A percentile compares a stretch with the other conserved stretches of the same genome.
Conservation (phyloP, 30 jellyfish, hydroid and myxozoan species). For the Hydractinia symbiolongicarpus region DNA sequence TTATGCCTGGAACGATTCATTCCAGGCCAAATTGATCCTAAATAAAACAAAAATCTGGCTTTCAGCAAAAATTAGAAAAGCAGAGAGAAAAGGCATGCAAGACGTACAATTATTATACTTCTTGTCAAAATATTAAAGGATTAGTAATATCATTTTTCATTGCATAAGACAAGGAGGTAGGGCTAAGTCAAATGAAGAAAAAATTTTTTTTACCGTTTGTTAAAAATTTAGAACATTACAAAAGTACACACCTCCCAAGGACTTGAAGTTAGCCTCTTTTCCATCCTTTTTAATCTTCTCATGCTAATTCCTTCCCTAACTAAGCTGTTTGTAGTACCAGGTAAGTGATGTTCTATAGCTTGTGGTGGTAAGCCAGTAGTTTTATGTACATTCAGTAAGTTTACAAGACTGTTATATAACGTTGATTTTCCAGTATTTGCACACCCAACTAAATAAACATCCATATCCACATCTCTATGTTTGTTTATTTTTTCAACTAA, state of each 20-base stretch:
- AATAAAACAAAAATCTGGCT: no score
- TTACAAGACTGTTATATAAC: constrained; percentile 57
- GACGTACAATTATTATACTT: no score
- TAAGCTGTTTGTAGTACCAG: constrained; percentile 66
- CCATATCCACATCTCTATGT: constrained; percentile 66
- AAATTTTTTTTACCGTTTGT: neutral
- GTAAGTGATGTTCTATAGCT: constrained; percentile 62
- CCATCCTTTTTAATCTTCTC: constrained; percentile 54
- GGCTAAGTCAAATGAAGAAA: neutral
- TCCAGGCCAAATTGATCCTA: no score
- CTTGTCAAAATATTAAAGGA: no score
- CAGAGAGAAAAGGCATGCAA: no score
- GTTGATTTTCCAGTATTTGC: constrained; percentile 80
- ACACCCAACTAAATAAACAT: constrained; percentile 70
- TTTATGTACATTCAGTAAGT: constrained; percentile 49
- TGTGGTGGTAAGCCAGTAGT: constrained; percentile 63
- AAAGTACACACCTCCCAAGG: constrained; percentile 32
- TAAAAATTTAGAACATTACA: neutral
- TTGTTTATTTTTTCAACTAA: constrained; percentile 47
- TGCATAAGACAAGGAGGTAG: constrained; percentile 14
- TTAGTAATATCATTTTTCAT: no score
- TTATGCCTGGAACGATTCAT: no score
- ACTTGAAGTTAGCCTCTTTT: constrained; percentile 41
- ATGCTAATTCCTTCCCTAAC: constrained; percentile 52
- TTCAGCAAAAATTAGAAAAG: no score